Conservation (phyloP, 2,888 invertebrate genomes). For the Venusia cambrica region DNA sequence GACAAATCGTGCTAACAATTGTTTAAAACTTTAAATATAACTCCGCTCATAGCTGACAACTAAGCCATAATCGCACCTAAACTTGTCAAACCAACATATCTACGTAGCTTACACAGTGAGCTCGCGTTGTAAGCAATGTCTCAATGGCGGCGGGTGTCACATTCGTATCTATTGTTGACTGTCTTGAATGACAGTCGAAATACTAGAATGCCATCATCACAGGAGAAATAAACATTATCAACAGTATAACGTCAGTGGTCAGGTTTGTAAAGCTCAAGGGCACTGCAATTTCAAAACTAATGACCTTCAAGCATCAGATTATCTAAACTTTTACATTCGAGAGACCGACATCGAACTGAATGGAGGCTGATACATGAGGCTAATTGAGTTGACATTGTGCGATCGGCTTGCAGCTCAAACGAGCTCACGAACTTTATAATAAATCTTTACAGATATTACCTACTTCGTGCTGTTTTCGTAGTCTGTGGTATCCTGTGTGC, state of each 20-base stretch:
- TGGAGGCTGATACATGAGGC: constrained; percentile 44
- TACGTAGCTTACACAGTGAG: neutral
- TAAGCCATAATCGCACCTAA: constrained; percentile 16
- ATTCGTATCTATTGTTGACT: too few relatives aligned
- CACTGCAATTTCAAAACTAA: constrained; percentile 60
- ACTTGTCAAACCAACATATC: constrained; percentile 8
- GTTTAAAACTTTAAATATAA: constrained; percentile 36
- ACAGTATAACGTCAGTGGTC: constrained; percentile 28
- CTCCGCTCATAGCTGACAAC: constrained; percentile 10
- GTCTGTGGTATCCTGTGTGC: too few relatives aligned
- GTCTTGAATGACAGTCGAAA: constrained; percentile 1
- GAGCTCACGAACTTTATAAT: constrained; percentile 33
- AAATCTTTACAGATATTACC: constrained; percentile 20
- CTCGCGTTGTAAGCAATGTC: neutral
- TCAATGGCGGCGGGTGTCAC: neutral
- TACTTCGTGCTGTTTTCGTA: too few relatives aligned
- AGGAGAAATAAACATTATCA: constrained; percentile 7
- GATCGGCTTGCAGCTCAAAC: constrained; percentile 44
- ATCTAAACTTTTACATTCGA: constrained; percentile 67
- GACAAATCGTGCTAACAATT: constrained; percentile 41
- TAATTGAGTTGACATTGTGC: constrained; percentile 56
- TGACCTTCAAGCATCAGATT: constrained; percentile 66
- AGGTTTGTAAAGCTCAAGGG: constrained; percentile 54
- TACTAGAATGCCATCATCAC: constrained; percentile 2
- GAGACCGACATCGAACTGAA: constrained; percentile 47